Conservation (phyloP, 2,888 invertebrate genomes). For the Lordiphosa fenestrarum region DNA sequence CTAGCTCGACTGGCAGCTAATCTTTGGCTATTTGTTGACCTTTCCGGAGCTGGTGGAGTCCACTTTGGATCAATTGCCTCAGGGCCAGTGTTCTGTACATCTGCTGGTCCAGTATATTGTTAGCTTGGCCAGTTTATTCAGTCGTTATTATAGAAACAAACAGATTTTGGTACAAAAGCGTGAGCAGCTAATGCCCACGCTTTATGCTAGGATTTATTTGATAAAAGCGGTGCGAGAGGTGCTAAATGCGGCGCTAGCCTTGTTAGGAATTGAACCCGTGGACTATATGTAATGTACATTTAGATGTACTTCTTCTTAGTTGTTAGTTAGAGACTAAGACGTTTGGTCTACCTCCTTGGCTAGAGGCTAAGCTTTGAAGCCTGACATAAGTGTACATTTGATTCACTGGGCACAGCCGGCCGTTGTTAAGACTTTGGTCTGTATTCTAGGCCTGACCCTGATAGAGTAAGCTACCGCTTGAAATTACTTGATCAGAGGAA, state of each 20-base stretch:
- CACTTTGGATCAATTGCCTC: conserved; percentile 81
- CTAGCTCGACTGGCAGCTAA: conserved; percentile 89
- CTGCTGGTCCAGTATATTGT: conserved; percentile 84
- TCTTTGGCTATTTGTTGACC: conserved; percentile 85
- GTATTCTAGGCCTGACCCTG: too few relatives aligned
- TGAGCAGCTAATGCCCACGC: conserved; percentile 84
- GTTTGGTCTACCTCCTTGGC: too few relatives aligned
- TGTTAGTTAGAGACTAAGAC: too few relatives aligned
- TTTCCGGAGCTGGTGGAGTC: conserved; percentile 84
- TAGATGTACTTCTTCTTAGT: too few relatives aligned
- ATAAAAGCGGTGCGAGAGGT: conserved; percentile 84
- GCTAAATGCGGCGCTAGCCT: conserved; percentile 83
- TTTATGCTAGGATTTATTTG: conserved; percentile 87
- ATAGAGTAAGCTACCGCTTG: too few relatives aligned
- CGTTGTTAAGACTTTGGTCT: too few relatives aligned
- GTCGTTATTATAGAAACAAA: conserved; percentile 87
- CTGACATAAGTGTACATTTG: too few relatives aligned
- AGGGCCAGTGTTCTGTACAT: conserved; percentile 84
- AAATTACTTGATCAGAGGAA: too few relatives aligned
- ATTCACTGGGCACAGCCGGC: too few relatives aligned
- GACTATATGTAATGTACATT: conserved; percentile 83
- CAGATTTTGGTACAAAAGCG: conserved; percentile 87
- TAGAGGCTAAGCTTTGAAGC: too few relatives aligned
- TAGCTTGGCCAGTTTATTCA: conserved; percentile 84
- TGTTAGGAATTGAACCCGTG: conserved; percentile 86